Base-by-base conservation (phyloP, 2,888 invertebrate species). In the Rhingia campestris region DNA sequence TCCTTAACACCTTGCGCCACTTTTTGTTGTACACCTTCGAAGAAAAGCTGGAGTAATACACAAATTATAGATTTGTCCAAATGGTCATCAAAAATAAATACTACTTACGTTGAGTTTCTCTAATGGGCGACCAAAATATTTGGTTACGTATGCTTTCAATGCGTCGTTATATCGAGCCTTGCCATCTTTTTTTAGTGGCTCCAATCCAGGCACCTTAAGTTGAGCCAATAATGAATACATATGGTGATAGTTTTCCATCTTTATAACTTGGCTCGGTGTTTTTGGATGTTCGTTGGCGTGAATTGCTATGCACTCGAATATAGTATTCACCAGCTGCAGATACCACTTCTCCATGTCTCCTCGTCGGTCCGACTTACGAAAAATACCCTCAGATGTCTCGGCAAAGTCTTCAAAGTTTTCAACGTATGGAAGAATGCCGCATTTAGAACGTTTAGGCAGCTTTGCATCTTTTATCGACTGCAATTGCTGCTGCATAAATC, bases 201-300 rank as follows among this genome's bases (percentile, higher is more conserved):
- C 99, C 89, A 99, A 92, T 87, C 97, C 96, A 6, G 95, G 92
- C 87, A 98, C 97, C 92, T 99, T 99, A 88, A 98, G 92, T 90
- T 97, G 96, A 6, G 97, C 96, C 87, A 99, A 92, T 86, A 96
- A 92, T 53, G 95, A 97, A 91, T 96, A 95, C 90, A 99, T 94
- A 88, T 97, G 96, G 93, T 99, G 99, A 92, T 97, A 99, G 92
- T 99, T 99, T 93, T 99, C 97, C 95, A 98, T 96, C 92, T 96
- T 96, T 61, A 98, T 94, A 53, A 98, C 97, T 92, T 97, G 96
- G 61, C 95, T 94, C 4, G 99, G 99, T 12, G 98, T 98, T 92
- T 98, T 98, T 86, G 95, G 95, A 91, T 97, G 97, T 88, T 97
- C 97, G 67, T 92, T 92, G 0, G 97, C 95, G 87, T 97, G 96